Evolutionary conservation across 2,113 vertebrate species (phyloP).

Genomic region (Rhea americana): DNA sequence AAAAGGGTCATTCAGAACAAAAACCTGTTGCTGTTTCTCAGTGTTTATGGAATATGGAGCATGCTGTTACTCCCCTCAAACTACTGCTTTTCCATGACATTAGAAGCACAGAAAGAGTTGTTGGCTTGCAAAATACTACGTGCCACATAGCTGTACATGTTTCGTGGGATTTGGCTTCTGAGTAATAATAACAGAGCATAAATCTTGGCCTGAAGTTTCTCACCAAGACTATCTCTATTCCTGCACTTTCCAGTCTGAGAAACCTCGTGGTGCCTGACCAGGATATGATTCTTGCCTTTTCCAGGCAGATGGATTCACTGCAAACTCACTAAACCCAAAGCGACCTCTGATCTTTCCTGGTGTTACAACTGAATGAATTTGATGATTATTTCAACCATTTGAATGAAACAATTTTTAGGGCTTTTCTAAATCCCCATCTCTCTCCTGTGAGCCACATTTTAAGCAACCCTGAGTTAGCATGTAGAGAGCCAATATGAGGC

Average conservation of each 20-base stretch:
- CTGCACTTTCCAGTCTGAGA: background rate
- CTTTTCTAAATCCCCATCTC: background rate
- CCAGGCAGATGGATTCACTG: background rate
- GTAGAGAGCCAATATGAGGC: background rate
- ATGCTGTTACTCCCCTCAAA: rapidly evolving
- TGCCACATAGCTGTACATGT: background rate
- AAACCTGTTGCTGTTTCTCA: background rate
- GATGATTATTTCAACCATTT: background rate
- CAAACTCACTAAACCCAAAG: background rate
- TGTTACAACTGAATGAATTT: background rate
- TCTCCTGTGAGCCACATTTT: background rate
- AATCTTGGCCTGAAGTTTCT: background rate
- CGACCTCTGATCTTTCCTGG: background rate
- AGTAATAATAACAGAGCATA: background rate
- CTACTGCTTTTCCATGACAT: background rate
- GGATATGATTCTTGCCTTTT: background rate
- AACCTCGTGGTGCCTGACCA: background rate
- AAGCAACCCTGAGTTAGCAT: background rate
- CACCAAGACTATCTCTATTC: background rate
- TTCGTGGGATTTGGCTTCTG: background rate
- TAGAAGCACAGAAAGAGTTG: background rate
- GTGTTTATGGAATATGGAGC: background rate
- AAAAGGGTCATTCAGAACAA: background rate
- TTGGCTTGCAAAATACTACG: background rate
- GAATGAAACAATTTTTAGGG: background rate